A percentile compares a stretch with the other conserved stretches of the same genome.
These are phyloP conservation scores for Dromococcyx pavoninus DNA, from an alignment of 2,797 vertebrate genomes.

Conservation along the genomic window DNA sequence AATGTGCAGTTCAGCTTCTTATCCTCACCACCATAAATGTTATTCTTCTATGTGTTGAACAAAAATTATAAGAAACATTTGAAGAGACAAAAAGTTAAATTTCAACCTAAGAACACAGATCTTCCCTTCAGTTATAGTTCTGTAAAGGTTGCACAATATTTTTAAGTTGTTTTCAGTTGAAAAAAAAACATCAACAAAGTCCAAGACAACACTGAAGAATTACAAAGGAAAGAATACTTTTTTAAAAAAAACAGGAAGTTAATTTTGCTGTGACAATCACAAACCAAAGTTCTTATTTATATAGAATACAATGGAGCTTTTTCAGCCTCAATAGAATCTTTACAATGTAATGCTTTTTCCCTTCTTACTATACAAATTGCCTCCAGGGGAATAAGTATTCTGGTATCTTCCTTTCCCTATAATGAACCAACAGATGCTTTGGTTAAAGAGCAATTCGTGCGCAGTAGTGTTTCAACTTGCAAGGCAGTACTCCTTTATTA, in stretches of 20 bases:
- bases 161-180: slow-evolving; percentile 16
- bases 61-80: slow-evolving; percentile 44
- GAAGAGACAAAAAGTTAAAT: slow-evolving; percentile 34
- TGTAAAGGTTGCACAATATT: slow-evolving; percentile 17
- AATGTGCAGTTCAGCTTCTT: slow-evolving; percentile 32
- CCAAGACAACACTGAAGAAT: slow-evolving; percentile 63
- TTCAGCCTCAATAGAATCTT: slow-evolving; percentile 58
- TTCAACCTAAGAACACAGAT: slow-evolving; percentile 35
- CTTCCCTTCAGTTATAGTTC: neutral
- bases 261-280: slow-evolving; percentile 60
- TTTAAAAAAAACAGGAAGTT: slow-evolving; percentile 60
- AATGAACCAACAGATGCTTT: slow-evolving; percentile 38
- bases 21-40: slow-evolving; percentile 33
- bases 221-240: slow-evolving; percentile 56
- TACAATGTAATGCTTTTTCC: slow-evolving; percentile 10
- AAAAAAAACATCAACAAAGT: neutral
- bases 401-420: slow-evolving; percentile 36
- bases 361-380: slow-evolving; percentile 21
- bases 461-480: slow-evolving; percentile 95
- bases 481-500: slow-evolving; percentile 93
- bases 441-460: slow-evolving; percentile 86
- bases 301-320: slow-evolving; percentile 21
- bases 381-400: neutral
- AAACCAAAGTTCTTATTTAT: slow-evolving; percentile 62
- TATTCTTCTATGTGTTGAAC: neutral